Evolutionary conservation across 1,140 invertebrate species (phyloP).

Genomic region (Charaxes varanes): DNA sequence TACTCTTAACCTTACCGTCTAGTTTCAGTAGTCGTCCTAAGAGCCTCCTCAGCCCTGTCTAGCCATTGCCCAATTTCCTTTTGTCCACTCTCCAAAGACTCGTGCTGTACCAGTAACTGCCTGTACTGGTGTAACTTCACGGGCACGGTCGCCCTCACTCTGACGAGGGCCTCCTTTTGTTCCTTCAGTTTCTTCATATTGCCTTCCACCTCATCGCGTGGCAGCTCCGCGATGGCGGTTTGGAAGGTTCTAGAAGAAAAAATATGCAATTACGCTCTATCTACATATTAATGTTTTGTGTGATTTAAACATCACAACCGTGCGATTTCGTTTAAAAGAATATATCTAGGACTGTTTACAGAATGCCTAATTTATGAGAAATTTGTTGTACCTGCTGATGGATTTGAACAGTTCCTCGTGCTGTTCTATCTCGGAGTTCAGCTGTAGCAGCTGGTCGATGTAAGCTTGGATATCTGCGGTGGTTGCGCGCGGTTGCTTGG

Average conservation of each 20-base stretch:
- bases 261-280: too few relatives aligned
- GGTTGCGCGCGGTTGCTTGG: conserved; percentile 80
- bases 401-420: conserved; percentile 93
- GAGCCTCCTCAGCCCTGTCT: conserved; percentile 84
- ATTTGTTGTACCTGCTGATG: conserved; percentile 49
- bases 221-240: conserved; percentile 90
- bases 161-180: conserved; percentile 90
- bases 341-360: neutral
- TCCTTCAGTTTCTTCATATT: conserved; percentile 93
- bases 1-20: conserved; percentile 40
- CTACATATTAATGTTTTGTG: too few relatives aligned
- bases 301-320: neutral
- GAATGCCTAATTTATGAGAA: neutral
- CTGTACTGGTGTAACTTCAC: conserved; percentile 86
- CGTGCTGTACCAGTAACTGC: conserved; percentile 91
- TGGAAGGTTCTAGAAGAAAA: conserved; percentile 84
- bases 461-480: conserved; percentile 87
- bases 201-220: conserved; percentile 90
- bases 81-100: conserved; percentile 90
- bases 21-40: conserved; percentile 59
- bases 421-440: conserved; percentile 87
- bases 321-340: neutral
- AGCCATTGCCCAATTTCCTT: conserved; percentile 90
- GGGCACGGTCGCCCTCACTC: conserved; percentile 86
- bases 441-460: conserved; percentile 84